Evolutionary conservation across 1,140 invertebrate genomes (phyloP).

Genomic region (Ridgeia piscesae): DNA sequence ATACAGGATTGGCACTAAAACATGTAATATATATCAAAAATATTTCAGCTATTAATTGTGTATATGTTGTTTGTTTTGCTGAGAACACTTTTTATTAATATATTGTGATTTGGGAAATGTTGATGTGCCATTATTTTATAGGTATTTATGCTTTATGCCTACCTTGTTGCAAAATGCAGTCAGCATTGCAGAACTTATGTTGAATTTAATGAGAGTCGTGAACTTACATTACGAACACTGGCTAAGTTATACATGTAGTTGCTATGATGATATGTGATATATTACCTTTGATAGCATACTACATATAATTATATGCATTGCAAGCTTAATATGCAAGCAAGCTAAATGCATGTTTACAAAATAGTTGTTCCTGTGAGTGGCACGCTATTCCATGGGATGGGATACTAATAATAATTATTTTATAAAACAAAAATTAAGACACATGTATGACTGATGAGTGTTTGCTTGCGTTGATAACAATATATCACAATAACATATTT

Average conservation of each 20-base stretch:
- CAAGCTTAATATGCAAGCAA: background rate
- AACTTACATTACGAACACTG: background rate
- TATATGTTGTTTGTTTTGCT: background rate
- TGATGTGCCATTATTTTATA: background rate
- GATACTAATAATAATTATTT: background rate
- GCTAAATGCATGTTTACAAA: background rate
- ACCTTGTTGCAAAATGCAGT: background rate
- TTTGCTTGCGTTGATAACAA: background rate
- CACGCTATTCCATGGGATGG: background rate
- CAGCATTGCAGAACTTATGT: too few species aligned
- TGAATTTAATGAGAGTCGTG: background rate
- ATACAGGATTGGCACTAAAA: background rate
- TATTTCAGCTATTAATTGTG: background rate
- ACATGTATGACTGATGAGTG: too few species aligned
- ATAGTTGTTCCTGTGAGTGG: background rate
- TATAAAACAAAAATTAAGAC: too few species aligned
- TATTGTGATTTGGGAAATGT: background rate
- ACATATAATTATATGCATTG: background rate
- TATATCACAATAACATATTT: too few species aligned
- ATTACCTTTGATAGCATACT: background rate
- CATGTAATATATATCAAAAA: background rate
- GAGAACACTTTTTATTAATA: background rate
- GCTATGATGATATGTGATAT: background rate
- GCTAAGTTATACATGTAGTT: background rate
- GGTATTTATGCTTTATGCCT: background rate